Evolutionary conservation across 30 jellyfish, hydroid and myxozoan species (phyloP).

Genomic region (Hydra vulgaris): DNA sequence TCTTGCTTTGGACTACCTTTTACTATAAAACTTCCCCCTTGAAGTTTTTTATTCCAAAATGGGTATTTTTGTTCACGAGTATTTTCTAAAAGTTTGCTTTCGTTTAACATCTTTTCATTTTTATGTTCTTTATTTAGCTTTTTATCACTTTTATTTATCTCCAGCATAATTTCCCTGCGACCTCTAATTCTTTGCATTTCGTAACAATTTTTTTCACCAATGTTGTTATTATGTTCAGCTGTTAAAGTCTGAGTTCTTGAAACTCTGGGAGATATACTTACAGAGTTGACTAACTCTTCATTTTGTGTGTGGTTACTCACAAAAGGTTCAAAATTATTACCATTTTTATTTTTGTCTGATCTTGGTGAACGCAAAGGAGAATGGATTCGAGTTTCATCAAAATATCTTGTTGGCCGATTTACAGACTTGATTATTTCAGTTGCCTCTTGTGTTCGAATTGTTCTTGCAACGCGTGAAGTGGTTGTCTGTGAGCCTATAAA

Average conservation of each 20-base stretch:
- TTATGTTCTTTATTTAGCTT: neutral
- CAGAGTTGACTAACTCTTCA: neutral
- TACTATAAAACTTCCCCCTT: neutral
- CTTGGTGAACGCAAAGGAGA: neutral
- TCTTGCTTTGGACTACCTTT: conserved; percentile 3
- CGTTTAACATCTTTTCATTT: neutral
- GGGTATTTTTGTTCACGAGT: neutral
- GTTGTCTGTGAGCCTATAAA: neutral
- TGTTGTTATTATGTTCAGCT: neutral
- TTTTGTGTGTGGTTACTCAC: neutral
- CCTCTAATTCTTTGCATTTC: neutral
- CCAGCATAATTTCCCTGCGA: neutral
- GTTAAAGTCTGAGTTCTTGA: neutral
- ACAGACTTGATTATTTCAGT: neutral
- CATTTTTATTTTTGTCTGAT: neutral
- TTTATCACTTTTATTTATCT: neutral
- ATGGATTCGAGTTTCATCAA: conserved; percentile 6
- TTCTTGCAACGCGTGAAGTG: conserved; percentile 3
- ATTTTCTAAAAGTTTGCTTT: neutral
- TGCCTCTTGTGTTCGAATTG: conserved; percentile 9
- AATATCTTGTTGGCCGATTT: neutral
- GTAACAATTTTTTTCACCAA: neutral
- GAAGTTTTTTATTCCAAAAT: neutral
- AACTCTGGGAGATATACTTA: neutral
- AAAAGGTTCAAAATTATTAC: neutral